phyloP scores from a whole-genome alignment of 1,140 invertebrate species.

The Caenorhabditis latens region DNA sequence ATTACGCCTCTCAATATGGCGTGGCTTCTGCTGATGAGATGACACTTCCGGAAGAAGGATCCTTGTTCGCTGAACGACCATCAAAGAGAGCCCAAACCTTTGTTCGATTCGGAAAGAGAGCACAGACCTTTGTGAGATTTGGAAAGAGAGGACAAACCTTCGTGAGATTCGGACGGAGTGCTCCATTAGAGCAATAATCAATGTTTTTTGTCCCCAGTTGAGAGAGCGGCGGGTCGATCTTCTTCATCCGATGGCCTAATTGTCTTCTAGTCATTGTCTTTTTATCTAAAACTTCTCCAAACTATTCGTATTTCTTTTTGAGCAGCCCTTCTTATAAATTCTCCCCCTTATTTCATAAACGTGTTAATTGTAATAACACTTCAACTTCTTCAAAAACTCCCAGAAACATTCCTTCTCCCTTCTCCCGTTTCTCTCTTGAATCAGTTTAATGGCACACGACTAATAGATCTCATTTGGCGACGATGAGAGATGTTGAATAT shows the following conservation, averaged over 20 bases:
- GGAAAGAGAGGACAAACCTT: slow-evolving; percentile 60
- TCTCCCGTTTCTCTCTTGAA: slow-evolving; percentile 47
- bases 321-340: no score
- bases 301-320: neutral
- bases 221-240: slow-evolving; percentile 48
- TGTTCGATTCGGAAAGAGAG: slow-evolving; percentile 73
- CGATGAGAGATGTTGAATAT: slow-evolving; percentile 51
- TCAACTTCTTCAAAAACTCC: neutral
- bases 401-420: no score
- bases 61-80: slow-evolving; percentile 42
- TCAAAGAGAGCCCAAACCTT: slow-evolving; percentile 71
- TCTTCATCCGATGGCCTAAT: slow-evolving; percentile 50
- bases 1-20: slow-evolving; percentile 35
- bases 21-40: slow-evolving; percentile 27
- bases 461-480: slow-evolving; percentile 45
- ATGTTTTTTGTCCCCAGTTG: slow-evolving; percentile 3
- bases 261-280: neutral
- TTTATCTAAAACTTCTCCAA: neutral
- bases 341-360: neutral
- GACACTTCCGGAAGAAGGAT: slow-evolving; percentile 23
- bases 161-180: slow-evolving; percentile 58
- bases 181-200: slow-evolving; percentile 27
- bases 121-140: slow-evolving; percentile 68
- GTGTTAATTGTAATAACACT: slow-evolving; percentile 53
- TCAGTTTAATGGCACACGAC: slow-evolving; percentile 33